A percentile compares a stretch with the other conserved stretches of the same genome.
These are phyloP conservation scores for Pelodytes ibericus DNA, from an alignment of 2,797 vertebrate genomes.

Conservation along the genomic window DNA sequence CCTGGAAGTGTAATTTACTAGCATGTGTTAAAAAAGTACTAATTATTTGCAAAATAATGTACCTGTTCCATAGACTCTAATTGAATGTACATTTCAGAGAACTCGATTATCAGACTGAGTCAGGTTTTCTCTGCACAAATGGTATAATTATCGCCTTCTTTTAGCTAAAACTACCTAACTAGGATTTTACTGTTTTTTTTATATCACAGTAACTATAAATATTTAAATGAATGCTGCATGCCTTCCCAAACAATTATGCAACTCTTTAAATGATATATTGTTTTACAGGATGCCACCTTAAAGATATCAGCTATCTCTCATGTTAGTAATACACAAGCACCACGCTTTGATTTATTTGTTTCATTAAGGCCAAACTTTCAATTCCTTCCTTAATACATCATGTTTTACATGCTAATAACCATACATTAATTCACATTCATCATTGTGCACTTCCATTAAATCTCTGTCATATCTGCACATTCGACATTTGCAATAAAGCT, in stretches of 20 bases:
- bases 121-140: too few relatives aligned
- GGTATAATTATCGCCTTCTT: too few relatives aligned
- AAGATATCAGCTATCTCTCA: conserved; percentile 25
- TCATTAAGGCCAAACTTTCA: conserved; percentile 38
- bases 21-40: too few relatives aligned
- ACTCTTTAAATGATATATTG: conserved; percentile 22
- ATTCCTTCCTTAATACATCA: conserved; percentile 25
- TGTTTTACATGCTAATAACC: conserved; percentile 36
- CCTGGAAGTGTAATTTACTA: too few relatives aligned
- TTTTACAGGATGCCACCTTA: conserved; percentile 13
- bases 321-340: conserved; percentile 23
- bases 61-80: too few relatives aligned
- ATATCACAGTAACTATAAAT: neutral
- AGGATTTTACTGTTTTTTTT: too few relatives aligned
- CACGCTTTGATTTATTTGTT: conserved; percentile 46
- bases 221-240: conserved; percentile 4
- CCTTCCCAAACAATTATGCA: conserved; percentile 17
- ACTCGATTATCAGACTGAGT: too few relatives aligned
- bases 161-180: too few relatives aligned
- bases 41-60: too few relatives aligned
- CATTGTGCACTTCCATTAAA: conserved; percentile 16
- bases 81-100: too few relatives aligned
- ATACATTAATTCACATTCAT: conserved; percentile 32
- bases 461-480: neutral
- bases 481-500: neutral